phyloP scores from a whole-genome alignment of 2,113 vertebrate genomes.

The Merops nubicus region DNA sequence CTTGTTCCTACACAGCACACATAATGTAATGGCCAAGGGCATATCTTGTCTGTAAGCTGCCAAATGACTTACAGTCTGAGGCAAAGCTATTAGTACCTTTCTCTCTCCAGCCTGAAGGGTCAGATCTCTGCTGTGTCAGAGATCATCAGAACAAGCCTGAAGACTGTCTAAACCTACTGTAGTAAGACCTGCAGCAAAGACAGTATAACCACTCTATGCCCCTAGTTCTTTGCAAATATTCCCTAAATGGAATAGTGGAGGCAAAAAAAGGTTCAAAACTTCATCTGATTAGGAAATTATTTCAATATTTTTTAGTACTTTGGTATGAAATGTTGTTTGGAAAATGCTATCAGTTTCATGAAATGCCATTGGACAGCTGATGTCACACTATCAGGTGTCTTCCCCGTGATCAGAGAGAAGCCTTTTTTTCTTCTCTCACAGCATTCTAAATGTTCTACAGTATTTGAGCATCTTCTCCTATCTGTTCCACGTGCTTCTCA shows the following conservation, averaged over 20 bases:
- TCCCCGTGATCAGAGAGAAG: not conserved
- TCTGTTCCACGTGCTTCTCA: not conserved
- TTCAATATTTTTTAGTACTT: not conserved
- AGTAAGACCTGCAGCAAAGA: not conserved
- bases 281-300: not conserved
- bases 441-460: not conserved
- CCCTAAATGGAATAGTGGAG: fast-evolving
- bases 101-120: not conserved
- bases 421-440: not conserved
- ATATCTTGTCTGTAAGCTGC: not conserved
- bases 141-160: not conserved
- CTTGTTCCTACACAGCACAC: not conserved
- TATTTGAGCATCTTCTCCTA: not conserved
- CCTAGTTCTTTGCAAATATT: not conserved
- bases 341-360: not conserved
- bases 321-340: not conserved
- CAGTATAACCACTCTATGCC: not conserved
- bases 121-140: not conserved
- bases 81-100: not conserved
- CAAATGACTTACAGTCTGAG: not conserved
- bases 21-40: not conserved
- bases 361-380: not conserved
- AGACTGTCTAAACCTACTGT: not conserved
- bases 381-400: not conserved
- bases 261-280: not conserved